A percentile compares a stretch with the other conserved stretches of the same genome.
These are phyloP conservation scores for Atta texana DNA, from an alignment of 1,140 invertebrate species.

Conservation along the genomic window DNA sequence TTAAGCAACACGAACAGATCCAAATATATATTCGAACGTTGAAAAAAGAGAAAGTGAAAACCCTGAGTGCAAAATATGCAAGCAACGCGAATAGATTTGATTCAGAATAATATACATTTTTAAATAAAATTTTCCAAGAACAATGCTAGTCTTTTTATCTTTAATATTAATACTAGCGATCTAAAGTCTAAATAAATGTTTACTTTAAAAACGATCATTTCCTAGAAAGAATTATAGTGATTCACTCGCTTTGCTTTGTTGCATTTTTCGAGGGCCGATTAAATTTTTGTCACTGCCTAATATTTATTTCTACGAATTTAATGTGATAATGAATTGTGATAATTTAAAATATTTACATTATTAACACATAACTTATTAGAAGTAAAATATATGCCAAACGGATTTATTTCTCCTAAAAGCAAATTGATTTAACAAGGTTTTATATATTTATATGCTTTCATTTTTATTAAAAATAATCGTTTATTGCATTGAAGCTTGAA, in stretches of 20 bases:
- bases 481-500: background rate
- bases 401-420: background rate
- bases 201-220: background rate
- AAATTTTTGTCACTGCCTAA: background rate
- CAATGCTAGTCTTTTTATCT: background rate
- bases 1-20: too few relatives aligned
- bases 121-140: background rate
- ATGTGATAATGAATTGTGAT: too few relatives aligned
- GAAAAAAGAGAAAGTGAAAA: too few relatives aligned
- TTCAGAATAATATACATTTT: background rate
- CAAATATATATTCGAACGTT: too few relatives aligned
- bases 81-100: too few relatives aligned
- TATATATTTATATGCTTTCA: background rate
- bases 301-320: background rate
- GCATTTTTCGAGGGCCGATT: background rate
- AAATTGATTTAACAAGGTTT: background rate
- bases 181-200: background rate
- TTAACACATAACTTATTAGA: background rate
- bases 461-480: background rate
- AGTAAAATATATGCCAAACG: background rate
- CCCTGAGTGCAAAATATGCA: too few relatives aligned
- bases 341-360: background rate
- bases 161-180: background rate
- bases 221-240: background rate
- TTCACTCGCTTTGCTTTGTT: background rate